Evolutionary conservation across 2,888 invertebrate genomes (phyloP).

Genomic region (Calameuta filiformis): DNA sequence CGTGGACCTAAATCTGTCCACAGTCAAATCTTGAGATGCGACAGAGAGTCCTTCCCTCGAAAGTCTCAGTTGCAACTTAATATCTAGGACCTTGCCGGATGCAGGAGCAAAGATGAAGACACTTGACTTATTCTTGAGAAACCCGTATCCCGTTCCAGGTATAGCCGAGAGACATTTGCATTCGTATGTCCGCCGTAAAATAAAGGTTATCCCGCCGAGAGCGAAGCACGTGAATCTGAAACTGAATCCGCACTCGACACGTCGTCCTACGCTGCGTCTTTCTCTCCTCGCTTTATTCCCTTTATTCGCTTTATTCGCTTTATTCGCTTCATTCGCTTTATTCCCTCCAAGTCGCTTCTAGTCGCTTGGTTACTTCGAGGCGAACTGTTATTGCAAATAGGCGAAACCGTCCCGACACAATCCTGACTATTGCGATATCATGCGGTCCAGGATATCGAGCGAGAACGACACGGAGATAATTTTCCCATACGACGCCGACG

Average conservation of each 20-base stretch:
- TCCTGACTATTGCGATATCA: conserved; percentile 46
- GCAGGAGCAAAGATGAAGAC: neutral
- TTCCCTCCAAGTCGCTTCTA: conserved; percentile 20
- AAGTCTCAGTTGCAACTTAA: neutral
- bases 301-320: conserved; percentile 2
- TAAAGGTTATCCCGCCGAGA: conserved; percentile 49
- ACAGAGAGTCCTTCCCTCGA: neutral
- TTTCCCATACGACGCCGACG: conserved; percentile 48
- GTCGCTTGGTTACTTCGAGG: conserved; percentile 15
- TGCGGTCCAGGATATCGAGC: conserved; percentile 44
- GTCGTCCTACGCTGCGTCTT: conserved; percentile 2
- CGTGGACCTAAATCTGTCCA: neutral
- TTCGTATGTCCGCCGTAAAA: conserved; percentile 48
- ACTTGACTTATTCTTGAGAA: neutral
- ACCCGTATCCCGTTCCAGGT: neutral
- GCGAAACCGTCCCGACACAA: conserved; percentile 45
- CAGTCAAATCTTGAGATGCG: neutral
- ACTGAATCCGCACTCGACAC: conserved; percentile 45
- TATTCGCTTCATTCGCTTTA: conserved; percentile 16
- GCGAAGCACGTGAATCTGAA: conserved; percentile 48
- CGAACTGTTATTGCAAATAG: conserved; percentile 54
- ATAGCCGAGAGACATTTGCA: conserved; percentile 42
- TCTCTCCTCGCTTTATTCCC: conserved; percentile 6
- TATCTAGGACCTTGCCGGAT: neutral
- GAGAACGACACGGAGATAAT: conserved; percentile 48